Conservation (phyloP, 2,888 invertebrate species). For the Ephialtes manifestator region DNA sequence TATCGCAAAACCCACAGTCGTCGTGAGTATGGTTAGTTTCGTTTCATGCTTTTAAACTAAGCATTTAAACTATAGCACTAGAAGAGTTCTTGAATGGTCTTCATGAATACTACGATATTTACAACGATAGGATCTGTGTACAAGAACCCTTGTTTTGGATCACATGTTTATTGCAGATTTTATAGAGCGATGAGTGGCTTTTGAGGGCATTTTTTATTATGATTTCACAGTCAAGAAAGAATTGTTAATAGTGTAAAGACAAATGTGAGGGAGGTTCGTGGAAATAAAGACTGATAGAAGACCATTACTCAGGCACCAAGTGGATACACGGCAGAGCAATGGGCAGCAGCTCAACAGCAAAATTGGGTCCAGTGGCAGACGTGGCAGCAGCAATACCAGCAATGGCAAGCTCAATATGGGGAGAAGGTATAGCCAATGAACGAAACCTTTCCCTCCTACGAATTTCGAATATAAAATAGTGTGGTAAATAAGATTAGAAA, state of each 20-base stretch:
- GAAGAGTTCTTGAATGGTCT: not conserved
- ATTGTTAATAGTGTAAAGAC: not conserved
- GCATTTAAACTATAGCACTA: not conserved
- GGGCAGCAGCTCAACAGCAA: conserved; percentile 90
- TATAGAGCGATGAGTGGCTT: not conserved
- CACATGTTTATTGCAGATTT: not conserved
- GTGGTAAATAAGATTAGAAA: conserved; percentile 46
- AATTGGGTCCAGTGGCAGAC: conserved; percentile 92
- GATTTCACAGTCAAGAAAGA: not conserved
- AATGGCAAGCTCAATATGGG: conserved; percentile 92
- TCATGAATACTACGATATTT: not conserved
- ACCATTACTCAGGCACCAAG: conserved; percentile 81
- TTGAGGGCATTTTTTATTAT: not conserved
- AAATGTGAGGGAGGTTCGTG: conserved; percentile 2
- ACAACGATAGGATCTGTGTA: not conserved
- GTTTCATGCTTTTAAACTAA: not conserved
- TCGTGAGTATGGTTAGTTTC: not conserved
- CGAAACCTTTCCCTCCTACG: conserved; percentile 23
- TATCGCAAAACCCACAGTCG: not conserved
- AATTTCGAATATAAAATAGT: conserved; percentile 6
- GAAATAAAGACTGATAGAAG: conserved; percentile 54
- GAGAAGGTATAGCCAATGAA: conserved; percentile 88
- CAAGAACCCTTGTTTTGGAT: not conserved
- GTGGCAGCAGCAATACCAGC: conserved; percentile 92
- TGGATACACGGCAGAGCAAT: conserved; percentile 89